Base-by-base conservation (phyloP, 2,113 vertebrate genomes). In the Gallinago jamesoni region DNA sequence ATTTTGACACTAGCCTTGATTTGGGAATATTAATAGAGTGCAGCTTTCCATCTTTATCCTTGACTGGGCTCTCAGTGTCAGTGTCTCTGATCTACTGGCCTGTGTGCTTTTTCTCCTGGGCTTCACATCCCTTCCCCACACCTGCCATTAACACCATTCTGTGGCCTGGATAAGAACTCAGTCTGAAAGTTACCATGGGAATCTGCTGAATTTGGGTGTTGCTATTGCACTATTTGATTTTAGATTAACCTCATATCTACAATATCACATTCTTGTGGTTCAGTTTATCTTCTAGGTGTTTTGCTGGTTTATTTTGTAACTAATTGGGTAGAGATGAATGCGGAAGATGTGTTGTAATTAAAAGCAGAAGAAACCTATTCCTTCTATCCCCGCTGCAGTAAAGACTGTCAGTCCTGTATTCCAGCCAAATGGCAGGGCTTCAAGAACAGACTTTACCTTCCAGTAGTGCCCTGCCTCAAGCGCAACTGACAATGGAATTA, bases 361-460 rank as follows among this genome's bases (percentile, higher is more conserved):
- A 68, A 91, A 85, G 35, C 28, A 74, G 45, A 17, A 64, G 31
- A 48, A 83, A 28, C 53, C 41, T 62, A 22, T 73, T 43, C 17
- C 27, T 90, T 70, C 25, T 33, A 64, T n/a, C 72, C 50, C 8
- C 2, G 14, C 37, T 87, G 68, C 66, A 3, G 0, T 90, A 27
- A 86, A 69, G 6, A 27, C 64, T 81, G 27, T 53, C 41, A 17
- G 33, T 67, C 91, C 88, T 97, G 91, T 84, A 72, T 75, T 70
- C 43, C n/a, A 52, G 94, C 95, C 95, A 97, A 93, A 90, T 95
- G 96, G 90, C 96, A 97, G 55, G 45, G 56, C 87, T 93, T 95
- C 94, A 95, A 79, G 92, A 96, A 87, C 92, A 90, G 82, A 85
- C 66, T 93, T 97, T 91, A 53, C 96, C 82, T 95, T 89, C 90